Evolutionary conservation across 2,888 invertebrate species (phyloP), one percentile per base, ranked within the genome.

Genomic region (Orchestes rusci): DNA sequence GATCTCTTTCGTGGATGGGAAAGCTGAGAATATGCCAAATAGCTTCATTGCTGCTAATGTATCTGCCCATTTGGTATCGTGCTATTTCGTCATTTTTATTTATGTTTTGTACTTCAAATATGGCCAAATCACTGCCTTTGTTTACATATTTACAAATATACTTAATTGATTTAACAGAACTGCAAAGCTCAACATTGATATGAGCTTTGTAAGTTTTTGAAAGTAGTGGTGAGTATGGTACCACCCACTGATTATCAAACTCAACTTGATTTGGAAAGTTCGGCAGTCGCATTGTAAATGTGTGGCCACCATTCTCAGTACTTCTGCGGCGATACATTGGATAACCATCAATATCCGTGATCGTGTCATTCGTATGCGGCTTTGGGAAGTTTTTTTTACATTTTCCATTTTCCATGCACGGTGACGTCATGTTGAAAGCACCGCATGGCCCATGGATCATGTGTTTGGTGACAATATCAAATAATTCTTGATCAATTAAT

Each of bases 131-230:
- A 15, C 3, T 3, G 12, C 55, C 54, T 52, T 59, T 58, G 13
- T 46, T 50, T 3, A 57, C 52, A 50, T 57, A 56, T 51, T 65
- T 65, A 49, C 61, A 65, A 51, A 67, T 57, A 47, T 64, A 67
- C 55, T 66, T 65, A 16, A 67, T 65, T 5, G 58, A 52, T 42
- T 66, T 63, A 1, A 55, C 53, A 2, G 66, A 69, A 53, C 57
- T 60, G 44, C 68, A 71, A n/a, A n/a, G n/a, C n/a, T 39, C 43
- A 12, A 47, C 39, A 35, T 50, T 50, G 3, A 50, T 42, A 31
- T 50, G 41, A n/a, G 35, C 29, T 8, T 31, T 16, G 17, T 46
- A 50, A 8, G 28, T 50, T 23, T 18, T 19, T 3, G 23, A 46
- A 3, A 50, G 32, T n/a, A 46, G 18, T 3, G 36, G 43, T 29